Percentiles rank a stretch among this genome's conserved stretches.
phyloP scores from a whole-genome alignment of 2,888 invertebrate species.

The Phyto melanocephala region DNA sequence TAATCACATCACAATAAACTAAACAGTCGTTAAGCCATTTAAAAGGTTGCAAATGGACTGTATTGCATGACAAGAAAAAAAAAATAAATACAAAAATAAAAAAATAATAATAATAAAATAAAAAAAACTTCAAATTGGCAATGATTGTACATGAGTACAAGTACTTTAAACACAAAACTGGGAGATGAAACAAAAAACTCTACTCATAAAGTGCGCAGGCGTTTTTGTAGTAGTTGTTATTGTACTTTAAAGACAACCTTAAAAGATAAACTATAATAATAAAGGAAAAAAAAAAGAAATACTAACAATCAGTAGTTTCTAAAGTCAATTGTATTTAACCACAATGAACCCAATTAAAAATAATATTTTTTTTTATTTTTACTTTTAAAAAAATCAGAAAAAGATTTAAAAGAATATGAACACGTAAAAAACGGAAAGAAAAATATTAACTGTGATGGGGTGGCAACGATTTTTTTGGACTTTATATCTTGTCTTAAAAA shows the following conservation, averaged over 20 bases:
- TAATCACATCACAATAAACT: slow-evolving; percentile 50
- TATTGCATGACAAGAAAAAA: slow-evolving; percentile 61
- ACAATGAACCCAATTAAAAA: slow-evolving; percentile 65
- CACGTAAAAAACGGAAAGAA: background rate
- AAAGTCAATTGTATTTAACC: slow-evolving; percentile 65
- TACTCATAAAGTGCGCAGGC: slow-evolving; percentile 64
- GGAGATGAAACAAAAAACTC: background rate
- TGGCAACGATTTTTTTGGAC: background rate
- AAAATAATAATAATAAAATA: background rate
- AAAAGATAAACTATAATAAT: slow-evolving; percentile 60
- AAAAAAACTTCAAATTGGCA: slow-evolving; percentile 49
- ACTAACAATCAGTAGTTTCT: slow-evolving; percentile 64
- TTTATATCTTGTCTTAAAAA: too few species aligned
- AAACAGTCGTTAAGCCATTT: slow-evolving; percentile 53
- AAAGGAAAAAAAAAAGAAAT: slow-evolving; percentile 34
- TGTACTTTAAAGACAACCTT: slow-evolving; percentile 60
- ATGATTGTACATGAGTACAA: slow-evolving; percentile 53
- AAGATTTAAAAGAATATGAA: slow-evolving; percentile 20
- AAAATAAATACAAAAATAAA: slow-evolving; percentile 21
- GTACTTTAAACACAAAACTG: slow-evolving; percentile 43
- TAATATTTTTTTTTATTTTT: slow-evolving; percentile 48
- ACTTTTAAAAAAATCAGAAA: background rate
- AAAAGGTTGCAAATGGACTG: slow-evolving; percentile 55
- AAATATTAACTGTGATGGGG: background rate
- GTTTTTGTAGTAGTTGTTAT: slow-evolving; percentile 51